A percentile compares a stretch with the other conserved stretches of the same genome.
Conservation (phyloP, 2,797 vertebrate species). For the Microhierax caerulescens region DNA sequence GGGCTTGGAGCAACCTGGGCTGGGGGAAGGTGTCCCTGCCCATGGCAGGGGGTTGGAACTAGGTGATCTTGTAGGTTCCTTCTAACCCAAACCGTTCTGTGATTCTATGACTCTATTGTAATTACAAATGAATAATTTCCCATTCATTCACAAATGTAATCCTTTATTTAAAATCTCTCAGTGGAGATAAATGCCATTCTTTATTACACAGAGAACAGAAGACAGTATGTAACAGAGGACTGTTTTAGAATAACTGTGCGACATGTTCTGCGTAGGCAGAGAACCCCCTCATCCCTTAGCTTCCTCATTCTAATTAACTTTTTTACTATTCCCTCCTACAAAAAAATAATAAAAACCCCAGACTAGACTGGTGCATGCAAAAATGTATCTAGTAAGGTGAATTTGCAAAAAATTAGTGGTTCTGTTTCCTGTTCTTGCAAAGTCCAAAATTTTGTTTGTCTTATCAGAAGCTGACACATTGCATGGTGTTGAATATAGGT, state of each 20-base stretch:
- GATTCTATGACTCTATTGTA: too few species aligned
- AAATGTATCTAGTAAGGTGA: background rate
- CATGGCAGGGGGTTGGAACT: too few species aligned
- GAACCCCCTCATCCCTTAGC: background rate
- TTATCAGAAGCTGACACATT: background rate
- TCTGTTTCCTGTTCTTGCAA: background rate
- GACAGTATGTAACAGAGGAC: background rate
- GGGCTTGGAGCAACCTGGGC: too few species aligned
- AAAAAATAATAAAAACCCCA: background rate
- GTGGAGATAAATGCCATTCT: background rate
- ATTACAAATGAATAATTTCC: background rate
- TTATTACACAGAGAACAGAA: background rate
- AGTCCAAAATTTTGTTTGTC: background rate
- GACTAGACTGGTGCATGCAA: background rate
- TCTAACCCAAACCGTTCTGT: too few species aligned
- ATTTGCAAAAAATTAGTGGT: background rate
- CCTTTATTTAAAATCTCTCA: background rate
- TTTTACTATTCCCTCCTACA: background rate
- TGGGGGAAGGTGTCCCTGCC: too few species aligned
- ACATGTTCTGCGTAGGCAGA: background rate
- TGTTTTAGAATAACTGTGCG: background rate
- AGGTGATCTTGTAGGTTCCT: too few species aligned
- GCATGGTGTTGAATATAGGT: background rate
- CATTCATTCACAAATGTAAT: background rate
- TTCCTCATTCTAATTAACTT: background rate